Evolutionary conservation across 1,140 invertebrate genomes (phyloP).

Genomic region (Calephelis nemesis): DNA sequence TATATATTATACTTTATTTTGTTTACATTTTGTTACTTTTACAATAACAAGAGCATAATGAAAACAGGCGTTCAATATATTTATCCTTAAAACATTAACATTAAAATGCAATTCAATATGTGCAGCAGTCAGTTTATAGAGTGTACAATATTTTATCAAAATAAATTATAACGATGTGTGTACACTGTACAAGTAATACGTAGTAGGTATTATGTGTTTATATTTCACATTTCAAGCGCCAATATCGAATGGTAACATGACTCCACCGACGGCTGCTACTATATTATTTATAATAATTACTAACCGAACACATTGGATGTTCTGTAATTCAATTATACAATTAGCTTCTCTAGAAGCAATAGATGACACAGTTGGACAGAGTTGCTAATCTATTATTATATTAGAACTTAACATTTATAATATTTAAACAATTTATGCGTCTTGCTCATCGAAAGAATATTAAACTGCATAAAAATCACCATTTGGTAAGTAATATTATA

Average conservation of each 20-base stretch:
- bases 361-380: background rate
- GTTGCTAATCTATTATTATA: no score
- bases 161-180: slow-evolving; percentile 5
- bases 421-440: no score
- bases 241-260: slow-evolving; percentile 65
- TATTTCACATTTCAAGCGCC: slow-evolving; percentile 14
- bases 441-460: no score
- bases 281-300: slow-evolving; percentile 41
- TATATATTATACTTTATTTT: no score
- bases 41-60: no score
- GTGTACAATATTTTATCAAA: slow-evolving; percentile 17
- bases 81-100: slow-evolving; percentile 16
- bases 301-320: background rate
- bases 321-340: slow-evolving; percentile 56
- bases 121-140: slow-evolving; percentile 57
- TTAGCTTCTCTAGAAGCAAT: background rate
- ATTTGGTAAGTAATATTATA: no score
- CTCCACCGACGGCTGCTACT: slow-evolving; percentile 72
- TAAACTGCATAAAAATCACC: no score
- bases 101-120: slow-evolving; percentile 22
- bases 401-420: no score
- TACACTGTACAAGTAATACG: background rate
- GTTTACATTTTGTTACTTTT: no score
- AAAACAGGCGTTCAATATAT: background rate
- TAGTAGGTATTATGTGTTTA: background rate